Conservation (phyloP, 1,140 invertebrate species). For the Eriocheir sinensis region DNA sequence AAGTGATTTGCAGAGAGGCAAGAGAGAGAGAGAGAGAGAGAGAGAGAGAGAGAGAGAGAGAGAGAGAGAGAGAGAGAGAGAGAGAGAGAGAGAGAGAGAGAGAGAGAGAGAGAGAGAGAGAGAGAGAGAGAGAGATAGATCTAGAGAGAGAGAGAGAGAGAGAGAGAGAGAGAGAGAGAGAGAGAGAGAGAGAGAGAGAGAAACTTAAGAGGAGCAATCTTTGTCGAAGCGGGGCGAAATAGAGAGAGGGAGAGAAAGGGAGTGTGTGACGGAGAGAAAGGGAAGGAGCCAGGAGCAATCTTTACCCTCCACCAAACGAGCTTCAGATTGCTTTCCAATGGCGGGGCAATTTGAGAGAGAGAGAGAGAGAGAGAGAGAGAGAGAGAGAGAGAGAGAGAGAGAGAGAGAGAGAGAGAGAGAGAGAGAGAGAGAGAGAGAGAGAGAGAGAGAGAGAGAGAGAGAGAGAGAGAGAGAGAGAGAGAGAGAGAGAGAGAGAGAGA, state of each 20-base stretch:
- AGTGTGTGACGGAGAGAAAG: neutral
- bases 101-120: conserved; percentile 37
- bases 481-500: no score
- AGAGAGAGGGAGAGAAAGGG: conserved; percentile 4
- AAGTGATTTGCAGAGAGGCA: no score
- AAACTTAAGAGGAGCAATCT: neutral
- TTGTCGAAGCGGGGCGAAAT: neutral
- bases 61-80: neutral
- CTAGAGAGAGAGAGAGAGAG: conserved; percentile 35
- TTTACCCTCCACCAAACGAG: conserved; percentile 23
- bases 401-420: conserved; percentile 22
- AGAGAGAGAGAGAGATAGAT: no score
- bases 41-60: no score
- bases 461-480: no score
- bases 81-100: neutral
- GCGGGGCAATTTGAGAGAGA: neutral
- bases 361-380: conserved; percentile 22
- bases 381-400: conserved; percentile 22
- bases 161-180: conserved; percentile 33
- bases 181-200: conserved; percentile 35
- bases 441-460: no score
- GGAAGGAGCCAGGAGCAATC: neutral
- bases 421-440: neutral
- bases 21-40: no score
- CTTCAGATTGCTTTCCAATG: conserved; percentile 24